Conservation (phyloP, 2,113 vertebrate genomes). For the Thomomys bottae region DNA sequence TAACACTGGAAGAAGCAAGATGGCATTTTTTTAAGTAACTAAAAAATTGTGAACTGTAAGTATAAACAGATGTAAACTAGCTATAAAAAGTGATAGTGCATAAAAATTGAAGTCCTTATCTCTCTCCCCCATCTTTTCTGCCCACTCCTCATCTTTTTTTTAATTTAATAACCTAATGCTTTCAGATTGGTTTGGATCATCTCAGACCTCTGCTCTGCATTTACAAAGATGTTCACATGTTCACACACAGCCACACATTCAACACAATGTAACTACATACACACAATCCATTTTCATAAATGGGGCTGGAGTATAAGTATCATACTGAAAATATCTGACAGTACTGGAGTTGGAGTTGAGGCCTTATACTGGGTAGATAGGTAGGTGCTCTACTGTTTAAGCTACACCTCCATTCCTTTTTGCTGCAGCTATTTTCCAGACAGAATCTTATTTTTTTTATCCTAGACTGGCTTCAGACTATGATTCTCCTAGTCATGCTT, state of each 20-base stretch:
- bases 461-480: too few relatives aligned
- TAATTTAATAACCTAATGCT: not conserved
- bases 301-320: not conserved
- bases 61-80: not conserved
- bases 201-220: not conserved
- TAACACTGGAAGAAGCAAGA: not conserved
- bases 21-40: not conserved
- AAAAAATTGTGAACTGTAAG: not conserved
- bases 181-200: not conserved
- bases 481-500: too few relatives aligned
- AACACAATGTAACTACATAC: not conserved
- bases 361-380: too few relatives aligned
- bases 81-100: conserved; percentile 16
- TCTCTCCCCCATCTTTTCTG: not conserved
- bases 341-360: too few relatives aligned
- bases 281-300: not conserved
- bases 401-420: too few relatives aligned
- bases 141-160: not conserved
- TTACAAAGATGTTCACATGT: not conserved
- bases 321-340: not conserved
- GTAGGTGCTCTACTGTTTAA: too few relatives aligned
- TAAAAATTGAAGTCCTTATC: not conserved
- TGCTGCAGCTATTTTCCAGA: too few relatives aligned
- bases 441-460: too few relatives aligned
- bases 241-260: not conserved